Conservation (phyloP, 2,797 vertebrate genomes). For the Paedocypris micromegethes region DNA sequence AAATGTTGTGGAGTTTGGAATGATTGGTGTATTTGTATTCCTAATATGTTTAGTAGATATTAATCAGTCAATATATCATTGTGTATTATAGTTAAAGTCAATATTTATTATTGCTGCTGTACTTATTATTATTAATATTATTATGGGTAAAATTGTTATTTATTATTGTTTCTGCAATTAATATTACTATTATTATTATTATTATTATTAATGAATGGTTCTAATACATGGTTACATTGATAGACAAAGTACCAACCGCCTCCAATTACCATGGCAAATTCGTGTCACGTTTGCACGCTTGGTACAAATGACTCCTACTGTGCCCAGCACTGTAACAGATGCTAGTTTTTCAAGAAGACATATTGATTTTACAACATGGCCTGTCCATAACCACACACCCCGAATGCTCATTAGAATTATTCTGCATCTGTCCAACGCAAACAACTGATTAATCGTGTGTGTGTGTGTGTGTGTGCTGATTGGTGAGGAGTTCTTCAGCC, state of each 20-base stretch:
- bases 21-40: too few relatives aligned
- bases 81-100: too few relatives aligned
- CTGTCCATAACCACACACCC: slow-evolving; percentile 28
- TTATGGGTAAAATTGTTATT: too few relatives aligned
- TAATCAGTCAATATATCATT: too few relatives aligned
- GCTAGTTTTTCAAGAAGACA: slow-evolving; percentile 20
- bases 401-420: slow-evolving; percentile 38
- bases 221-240: not conserved
- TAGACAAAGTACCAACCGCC: not conserved
- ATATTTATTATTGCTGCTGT: too few relatives aligned
- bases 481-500: slow-evolving; percentile 33
- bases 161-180: too few relatives aligned
- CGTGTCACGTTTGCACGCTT: slow-evolving; percentile 4
- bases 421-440: slow-evolving; percentile 16
- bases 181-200: too few relatives aligned
- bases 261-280: slow-evolving; percentile 1
- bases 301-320: slow-evolving; percentile 5
- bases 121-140: too few relatives aligned
- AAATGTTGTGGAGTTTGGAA: too few relatives aligned
- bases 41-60: too few relatives aligned
- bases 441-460: slow-evolving; percentile 34
- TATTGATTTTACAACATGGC: slow-evolving; percentile 28
- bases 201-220: not conserved
- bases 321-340: slow-evolving; percentile 8
- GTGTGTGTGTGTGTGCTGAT: slow-evolving; percentile 34